Conservation (phyloP, 2,797 vertebrate genomes). For the Serranus cabrilla region DNA sequence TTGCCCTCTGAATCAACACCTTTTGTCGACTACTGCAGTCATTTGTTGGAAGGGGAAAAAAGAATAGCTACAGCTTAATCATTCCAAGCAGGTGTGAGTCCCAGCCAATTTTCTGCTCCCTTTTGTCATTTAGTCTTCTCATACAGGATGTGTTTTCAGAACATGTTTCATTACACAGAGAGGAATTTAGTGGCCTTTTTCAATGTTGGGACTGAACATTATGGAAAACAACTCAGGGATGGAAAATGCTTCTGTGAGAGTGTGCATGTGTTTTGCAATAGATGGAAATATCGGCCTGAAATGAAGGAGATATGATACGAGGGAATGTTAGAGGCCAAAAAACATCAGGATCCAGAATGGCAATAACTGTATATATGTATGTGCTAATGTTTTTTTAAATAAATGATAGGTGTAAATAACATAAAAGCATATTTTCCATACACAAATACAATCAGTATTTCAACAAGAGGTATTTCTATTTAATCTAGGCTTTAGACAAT, state of each 20-base stretch:
- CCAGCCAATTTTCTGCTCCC: slow-evolving; percentile 70
- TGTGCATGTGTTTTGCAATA: slow-evolving; percentile 12
- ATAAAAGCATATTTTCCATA: slow-evolving; percentile 45
- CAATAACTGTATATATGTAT: slow-evolving; percentile 23
- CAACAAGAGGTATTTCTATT: slow-evolving; percentile 50
- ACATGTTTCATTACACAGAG: slow-evolving; percentile 42
- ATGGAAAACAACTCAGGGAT: slow-evolving; percentile 21
- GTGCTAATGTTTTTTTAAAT: slow-evolving; percentile 52
- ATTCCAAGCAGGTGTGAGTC: slow-evolving; percentile 79
- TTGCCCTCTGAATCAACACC: slow-evolving; percentile 86
- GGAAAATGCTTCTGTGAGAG: not conserved
- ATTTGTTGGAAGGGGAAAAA: slow-evolving; percentile 77
- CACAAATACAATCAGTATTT: slow-evolving; percentile 57
- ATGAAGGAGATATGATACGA: not conserved
- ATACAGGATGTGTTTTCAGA: slow-evolving; percentile 54
- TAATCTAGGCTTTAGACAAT: slow-evolving; percentile 71
- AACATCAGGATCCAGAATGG: slow-evolving; percentile 23
- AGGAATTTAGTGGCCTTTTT: slow-evolving; percentile 33
- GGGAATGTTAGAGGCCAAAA: slow-evolving; percentile 12
- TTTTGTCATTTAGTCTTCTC: slow-evolving; percentile 70
- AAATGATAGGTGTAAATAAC: slow-evolving; percentile 54
- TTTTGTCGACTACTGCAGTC: slow-evolving; percentile 80
- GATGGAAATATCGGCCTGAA: slow-evolving; percentile 22
- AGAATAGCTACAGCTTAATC: slow-evolving; percentile 75
- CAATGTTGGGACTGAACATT: slow-evolving; percentile 15